Evolutionary conservation across 2,797 vertebrate species (phyloP).

Genomic region (Meda fulgida): DNA sequence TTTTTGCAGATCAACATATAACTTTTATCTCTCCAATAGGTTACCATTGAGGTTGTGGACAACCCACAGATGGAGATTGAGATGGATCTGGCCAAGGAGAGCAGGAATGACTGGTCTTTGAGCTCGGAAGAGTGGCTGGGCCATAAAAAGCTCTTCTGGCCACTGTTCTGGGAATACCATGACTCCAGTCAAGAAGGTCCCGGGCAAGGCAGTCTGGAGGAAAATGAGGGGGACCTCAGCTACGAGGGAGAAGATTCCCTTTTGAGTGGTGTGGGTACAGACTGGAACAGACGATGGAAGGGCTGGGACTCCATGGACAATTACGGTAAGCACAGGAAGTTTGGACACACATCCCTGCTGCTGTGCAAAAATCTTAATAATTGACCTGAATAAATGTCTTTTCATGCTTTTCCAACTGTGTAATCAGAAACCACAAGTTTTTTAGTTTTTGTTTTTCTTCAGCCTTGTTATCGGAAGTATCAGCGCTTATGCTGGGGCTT

Average conservation of each 20-base stretch:
- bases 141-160: conserved; percentile 86
- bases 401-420: background rate
- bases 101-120: conserved; percentile 82
- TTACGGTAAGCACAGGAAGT: conserved; percentile 76
- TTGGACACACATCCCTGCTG: background rate
- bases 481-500: conserved; percentile 34
- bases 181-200: conserved; percentile 70
- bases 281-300: conserved; percentile 78
- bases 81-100: conserved; percentile 85
- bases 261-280: conserved; percentile 77
- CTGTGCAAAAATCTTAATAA: background rate
- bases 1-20: background rate
- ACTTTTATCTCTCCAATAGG: conserved; percentile 70
- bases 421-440: conserved; percentile 15
- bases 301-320: conserved; percentile 82
- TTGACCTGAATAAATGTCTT: background rate
- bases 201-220: conserved; percentile 69
- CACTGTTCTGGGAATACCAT: conserved; percentile 86
- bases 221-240: conserved; percentile 73
- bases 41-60: conserved; percentile 87
- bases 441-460: conserved; percentile 33
- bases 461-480: conserved; percentile 45
- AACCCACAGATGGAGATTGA: conserved; percentile 85
- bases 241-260: conserved; percentile 78
- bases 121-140: conserved; percentile 79